Evolutionary conservation across 2,797 vertebrate species (phyloP).

Genomic region (Sparidentex hasta): DNA sequence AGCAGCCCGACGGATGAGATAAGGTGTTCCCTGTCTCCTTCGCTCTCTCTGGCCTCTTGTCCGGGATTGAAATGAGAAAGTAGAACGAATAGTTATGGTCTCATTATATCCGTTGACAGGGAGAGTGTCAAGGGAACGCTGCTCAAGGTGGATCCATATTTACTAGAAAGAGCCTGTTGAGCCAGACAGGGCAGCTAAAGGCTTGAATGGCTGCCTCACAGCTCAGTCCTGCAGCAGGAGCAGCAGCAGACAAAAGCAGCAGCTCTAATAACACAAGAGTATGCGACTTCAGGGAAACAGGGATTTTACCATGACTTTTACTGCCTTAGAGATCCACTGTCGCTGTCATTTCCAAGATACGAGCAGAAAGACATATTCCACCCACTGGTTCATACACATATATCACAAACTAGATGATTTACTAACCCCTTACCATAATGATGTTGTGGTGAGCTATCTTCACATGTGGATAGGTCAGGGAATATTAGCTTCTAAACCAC

Average conservation of each 20-base stretch:
- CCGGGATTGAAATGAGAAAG: slow-evolving; percentile 61
- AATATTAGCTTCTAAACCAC: slow-evolving; percentile 20
- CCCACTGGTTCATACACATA: slow-evolving; percentile 8
- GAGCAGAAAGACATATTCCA: slow-evolving; percentile 33
- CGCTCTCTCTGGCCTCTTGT: slow-evolving; percentile 44
- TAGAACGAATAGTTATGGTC: slow-evolving; percentile 68
- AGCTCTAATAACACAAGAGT: slow-evolving; percentile 46
- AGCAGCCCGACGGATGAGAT: slow-evolving; percentile 31
- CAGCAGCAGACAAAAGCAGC: slow-evolving; percentile 40
- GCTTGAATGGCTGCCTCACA: slow-evolving; percentile 35
- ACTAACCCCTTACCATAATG: background rate
- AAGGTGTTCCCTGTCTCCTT: slow-evolving; percentile 34
- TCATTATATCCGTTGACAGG: slow-evolving; percentile 75
- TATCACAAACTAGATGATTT: slow-evolving; percentile 4
- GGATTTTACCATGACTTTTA: slow-evolving; percentile 64
- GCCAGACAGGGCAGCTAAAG: slow-evolving; percentile 49
- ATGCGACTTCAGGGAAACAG: slow-evolving; percentile 49
- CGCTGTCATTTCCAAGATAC: slow-evolving; percentile 40
- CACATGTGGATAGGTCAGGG: slow-evolving; percentile 2
- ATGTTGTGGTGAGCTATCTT: background rate
- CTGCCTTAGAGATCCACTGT: slow-evolving; percentile 37
- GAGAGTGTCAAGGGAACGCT: slow-evolving; percentile 47
- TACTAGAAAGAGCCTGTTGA: slow-evolving; percentile 66
- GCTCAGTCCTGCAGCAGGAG: slow-evolving; percentile 19
- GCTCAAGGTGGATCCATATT: slow-evolving; percentile 68